Percentiles rank a stretch among this genome's conserved stretches.
Evolutionary conservation across 2,113 vertebrate species (phyloP).

Genomic region (Meriones unguiculatus): DNA sequence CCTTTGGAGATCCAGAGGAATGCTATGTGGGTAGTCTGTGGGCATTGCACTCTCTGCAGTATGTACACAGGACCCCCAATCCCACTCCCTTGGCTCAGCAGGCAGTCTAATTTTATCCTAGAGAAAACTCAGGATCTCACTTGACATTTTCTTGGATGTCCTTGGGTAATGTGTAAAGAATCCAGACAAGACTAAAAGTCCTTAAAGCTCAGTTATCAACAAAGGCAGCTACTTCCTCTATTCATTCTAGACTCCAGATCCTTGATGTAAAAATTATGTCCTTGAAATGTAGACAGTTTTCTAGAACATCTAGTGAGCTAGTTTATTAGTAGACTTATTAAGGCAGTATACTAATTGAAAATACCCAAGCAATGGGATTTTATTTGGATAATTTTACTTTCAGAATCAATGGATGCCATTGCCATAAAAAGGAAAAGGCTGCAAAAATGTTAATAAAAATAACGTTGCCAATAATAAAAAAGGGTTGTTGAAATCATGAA

Average conservation of each 20-base stretch:
- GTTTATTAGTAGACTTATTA: slow-evolving; percentile 54
- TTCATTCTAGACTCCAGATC: background rate
- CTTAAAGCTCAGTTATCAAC: slow-evolving; percentile 39
- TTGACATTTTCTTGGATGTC: slow-evolving; percentile 75
- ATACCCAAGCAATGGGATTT: background rate
- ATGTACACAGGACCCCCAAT: slow-evolving; percentile 39
- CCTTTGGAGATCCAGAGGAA: slow-evolving; percentile 61
- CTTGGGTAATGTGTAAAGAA: slow-evolving; percentile 58
- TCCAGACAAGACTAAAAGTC: slow-evolving; percentile 68
- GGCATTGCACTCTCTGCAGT: slow-evolving; percentile 14
- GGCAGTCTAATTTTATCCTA: slow-evolving; percentile 75
- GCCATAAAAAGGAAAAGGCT: background rate
- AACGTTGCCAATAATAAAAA: background rate
- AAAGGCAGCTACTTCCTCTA: slow-evolving; percentile 27
- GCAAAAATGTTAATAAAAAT: slow-evolving; percentile 44
- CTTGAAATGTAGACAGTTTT: background rate
- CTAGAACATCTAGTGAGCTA: background rate
- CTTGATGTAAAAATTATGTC: background rate
- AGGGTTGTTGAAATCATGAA: background rate
- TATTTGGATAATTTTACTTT: slow-evolving; percentile 33
- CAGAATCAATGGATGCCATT: slow-evolving; percentile 27
- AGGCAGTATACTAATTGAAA: slow-evolving; percentile 34
- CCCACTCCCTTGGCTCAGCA: slow-evolving; percentile 58
- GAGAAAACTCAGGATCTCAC: slow-evolving; percentile 68
- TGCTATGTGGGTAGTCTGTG: background rate